Conservation (phyloP, 1,140 invertebrate genomes). For the Drosophila neocordata region DNA sequence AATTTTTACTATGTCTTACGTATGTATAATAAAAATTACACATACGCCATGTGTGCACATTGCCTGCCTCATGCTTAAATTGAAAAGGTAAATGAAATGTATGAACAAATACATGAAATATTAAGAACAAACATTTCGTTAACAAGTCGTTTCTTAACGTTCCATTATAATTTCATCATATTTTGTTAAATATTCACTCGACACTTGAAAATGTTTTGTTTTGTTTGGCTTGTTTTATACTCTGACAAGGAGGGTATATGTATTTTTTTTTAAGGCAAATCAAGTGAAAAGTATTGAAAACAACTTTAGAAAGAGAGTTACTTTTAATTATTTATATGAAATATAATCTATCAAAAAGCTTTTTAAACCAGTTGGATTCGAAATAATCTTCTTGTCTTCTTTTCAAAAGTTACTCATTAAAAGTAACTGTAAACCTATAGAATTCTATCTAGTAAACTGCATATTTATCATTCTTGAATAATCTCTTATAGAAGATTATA, state of each 20-base stretch:
- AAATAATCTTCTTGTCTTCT: no score
- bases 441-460: no score
- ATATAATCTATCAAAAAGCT: no score
- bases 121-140: background rate
- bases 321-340: no score
- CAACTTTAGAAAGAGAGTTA: no score
- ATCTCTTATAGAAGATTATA: no score
- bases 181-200: background rate
- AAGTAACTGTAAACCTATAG: no score
- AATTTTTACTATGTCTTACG: background rate
- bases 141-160: conserved; percentile 8
- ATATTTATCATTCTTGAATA: no score
- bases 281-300: background rate
- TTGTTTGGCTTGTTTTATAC: background rate
- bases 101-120: background rate
- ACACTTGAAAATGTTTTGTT: conserved; percentile 6
- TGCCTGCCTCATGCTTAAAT: conserved; percentile 2
- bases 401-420: no score
- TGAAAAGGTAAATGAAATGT: background rate
- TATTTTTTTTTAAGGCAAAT: background rate
- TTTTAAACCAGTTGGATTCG: no score
- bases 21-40: conserved; percentile 33
- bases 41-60: conserved; percentile 41
- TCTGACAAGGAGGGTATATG: background rate
- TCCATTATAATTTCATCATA: conserved; percentile 26